phyloP scores from a whole-genome alignment of 2,113 vertebrate genomes.

The Eptatretus burgeri region DNA sequence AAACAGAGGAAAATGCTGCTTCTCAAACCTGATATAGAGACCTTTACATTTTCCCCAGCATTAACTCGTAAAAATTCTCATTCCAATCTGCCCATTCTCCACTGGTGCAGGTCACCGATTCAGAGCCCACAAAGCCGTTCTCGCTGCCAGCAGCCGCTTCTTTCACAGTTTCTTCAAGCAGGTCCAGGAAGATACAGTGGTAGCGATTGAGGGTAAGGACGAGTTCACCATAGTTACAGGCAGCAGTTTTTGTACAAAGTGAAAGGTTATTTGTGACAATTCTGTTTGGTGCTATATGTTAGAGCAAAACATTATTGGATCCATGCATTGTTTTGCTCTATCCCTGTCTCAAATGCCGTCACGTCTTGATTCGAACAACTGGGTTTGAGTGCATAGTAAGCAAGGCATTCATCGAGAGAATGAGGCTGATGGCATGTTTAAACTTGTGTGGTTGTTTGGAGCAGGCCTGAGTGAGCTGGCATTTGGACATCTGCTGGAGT shows the following conservation, averaged over 20 bases:
- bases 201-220: constrained; percentile 80
- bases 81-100: not conserved
- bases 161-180: constrained; percentile 94
- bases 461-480: constrained; percentile 81
- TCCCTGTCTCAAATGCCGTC: too few relatives aligned
- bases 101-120: constrained; percentile 50
- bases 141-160: constrained; percentile 92
- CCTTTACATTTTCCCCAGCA: not conserved
- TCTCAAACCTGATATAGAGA: not conserved
- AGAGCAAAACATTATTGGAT: too few relatives aligned
- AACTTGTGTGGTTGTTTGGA: not conserved
- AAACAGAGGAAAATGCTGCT: not conserved
- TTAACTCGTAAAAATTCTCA: not conserved
- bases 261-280: too few relatives aligned
- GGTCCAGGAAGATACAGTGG: constrained; percentile 74
- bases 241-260: too few relatives aligned
- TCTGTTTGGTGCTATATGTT: too few relatives aligned
- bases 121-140: constrained; percentile 84
- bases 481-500: constrained; percentile 78
- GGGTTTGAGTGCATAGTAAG: too few relatives aligned
- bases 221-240: not conserved
- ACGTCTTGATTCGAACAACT: too few relatives aligned
- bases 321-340: too few relatives aligned
- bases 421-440: too few relatives aligned
- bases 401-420: too few relatives aligned